Conservation (phyloP, 2,888 invertebrate genomes). For the Macaria notata region DNA sequence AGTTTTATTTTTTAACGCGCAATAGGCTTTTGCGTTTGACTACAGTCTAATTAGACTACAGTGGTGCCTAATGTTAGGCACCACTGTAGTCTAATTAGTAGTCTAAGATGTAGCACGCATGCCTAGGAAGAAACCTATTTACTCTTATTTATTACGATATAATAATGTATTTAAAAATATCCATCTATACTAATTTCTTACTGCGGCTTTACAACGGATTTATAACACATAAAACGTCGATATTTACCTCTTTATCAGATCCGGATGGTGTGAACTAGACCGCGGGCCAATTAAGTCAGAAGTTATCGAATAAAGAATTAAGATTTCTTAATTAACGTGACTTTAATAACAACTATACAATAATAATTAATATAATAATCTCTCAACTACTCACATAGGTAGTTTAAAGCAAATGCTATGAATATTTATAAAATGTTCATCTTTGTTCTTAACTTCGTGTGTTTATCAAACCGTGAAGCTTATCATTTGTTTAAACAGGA, state of each 20-base stretch:
- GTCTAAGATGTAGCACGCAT: too few species aligned
- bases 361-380: background rate
- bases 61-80: too few species aligned
- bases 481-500: background rate
- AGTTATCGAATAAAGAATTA: background rate
- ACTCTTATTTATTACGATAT: too few species aligned
- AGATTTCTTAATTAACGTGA: constrained; percentile 8
- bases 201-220: too few species aligned
- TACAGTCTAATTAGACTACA: too few species aligned
- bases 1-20: too few species aligned
- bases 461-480: constrained; percentile 4
- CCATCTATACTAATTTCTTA: too few species aligned
- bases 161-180: too few species aligned
- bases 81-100: too few species aligned
- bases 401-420: constrained; percentile 3
- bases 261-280: constrained; percentile 12
- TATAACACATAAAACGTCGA: too few species aligned
- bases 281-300: constrained; percentile 4
- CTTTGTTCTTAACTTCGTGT: constrained; percentile 4
- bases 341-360: background rate
- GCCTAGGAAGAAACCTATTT: too few species aligned
- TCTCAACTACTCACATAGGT: background rate
- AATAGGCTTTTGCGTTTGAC: too few species aligned
- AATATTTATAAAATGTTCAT: constrained; percentile 3
- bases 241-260: background rate